Evolutionary conservation across 1,140 invertebrate genomes (phyloP).

Genomic region (Euwallacea fornicatus): DNA sequence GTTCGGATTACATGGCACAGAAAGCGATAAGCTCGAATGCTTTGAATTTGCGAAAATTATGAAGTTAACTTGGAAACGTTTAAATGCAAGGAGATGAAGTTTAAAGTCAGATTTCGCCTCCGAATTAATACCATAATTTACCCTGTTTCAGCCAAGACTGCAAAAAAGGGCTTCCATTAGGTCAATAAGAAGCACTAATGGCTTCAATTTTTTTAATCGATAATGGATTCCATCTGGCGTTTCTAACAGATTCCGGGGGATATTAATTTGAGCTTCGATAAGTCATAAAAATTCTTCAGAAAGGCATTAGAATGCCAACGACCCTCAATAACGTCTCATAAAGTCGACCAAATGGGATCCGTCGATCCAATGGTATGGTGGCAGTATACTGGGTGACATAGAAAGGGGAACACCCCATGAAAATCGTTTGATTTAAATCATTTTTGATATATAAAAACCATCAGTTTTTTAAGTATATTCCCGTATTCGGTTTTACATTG

Average conservation of each 20-base stretch:
- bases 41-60: slow-evolving; percentile 30
- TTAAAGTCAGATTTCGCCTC: slow-evolving; percentile 4
- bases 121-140: slow-evolving; percentile 1
- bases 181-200: slow-evolving; percentile 2
- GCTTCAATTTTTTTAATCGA: not conserved
- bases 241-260: not conserved
- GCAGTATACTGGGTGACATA: not conserved
- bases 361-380: slow-evolving; percentile 1
- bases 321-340: slow-evolving; percentile 9
- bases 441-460: too few species aligned
- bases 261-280: slow-evolving; percentile 14
- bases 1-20: slow-evolving; percentile 34
- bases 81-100: not conserved
- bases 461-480: not conserved
- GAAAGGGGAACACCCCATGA: too few species aligned
- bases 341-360: slow-evolving; percentile 3
- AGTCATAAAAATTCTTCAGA: slow-evolving; percentile 18
- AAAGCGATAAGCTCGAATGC: slow-evolving; percentile 33
- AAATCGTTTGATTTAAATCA: too few species aligned
- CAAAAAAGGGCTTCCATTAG: not conserved
- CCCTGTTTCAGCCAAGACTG: not conserved
- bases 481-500: not conserved
- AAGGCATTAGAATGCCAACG: slow-evolving; percentile 17
- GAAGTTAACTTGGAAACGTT: slow-evolving; percentile 14
- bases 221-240: not conserved